Evolutionary conservation across 2,113 vertebrate genomes (phyloP).

Genomic region (Hydrochoerus hydrochaeris): DNA sequence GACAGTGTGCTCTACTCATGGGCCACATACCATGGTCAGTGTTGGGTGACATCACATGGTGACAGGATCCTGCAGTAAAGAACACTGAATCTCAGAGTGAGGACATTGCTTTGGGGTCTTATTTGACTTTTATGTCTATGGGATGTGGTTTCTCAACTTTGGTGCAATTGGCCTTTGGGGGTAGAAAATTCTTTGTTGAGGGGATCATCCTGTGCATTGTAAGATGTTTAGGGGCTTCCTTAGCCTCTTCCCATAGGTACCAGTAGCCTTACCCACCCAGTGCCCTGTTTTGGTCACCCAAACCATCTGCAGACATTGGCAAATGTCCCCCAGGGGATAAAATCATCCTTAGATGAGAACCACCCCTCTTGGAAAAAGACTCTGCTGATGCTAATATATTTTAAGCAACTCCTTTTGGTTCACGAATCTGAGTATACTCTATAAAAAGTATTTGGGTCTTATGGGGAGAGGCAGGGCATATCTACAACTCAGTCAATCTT

Average conservation of each 20-base stretch:
- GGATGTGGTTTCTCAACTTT: not conserved
- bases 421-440: not conserved
- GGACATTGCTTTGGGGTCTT: not conserved
- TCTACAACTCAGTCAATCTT: not conserved
- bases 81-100: not conserved
- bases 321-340: not conserved
- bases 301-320: not conserved
- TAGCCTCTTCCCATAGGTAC: not conserved
- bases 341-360: not conserved
- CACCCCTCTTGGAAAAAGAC: not conserved
- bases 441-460: not conserved
- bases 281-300: not conserved
- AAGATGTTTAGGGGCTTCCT: not conserved
- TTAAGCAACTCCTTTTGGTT: not conserved
- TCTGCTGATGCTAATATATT: not conserved
- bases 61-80: not conserved
- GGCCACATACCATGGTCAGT: not conserved
- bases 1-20: not conserved
- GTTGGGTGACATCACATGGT: not conserved
- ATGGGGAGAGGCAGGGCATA: not conserved
- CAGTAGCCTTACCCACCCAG: not conserved
- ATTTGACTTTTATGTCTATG: not conserved
- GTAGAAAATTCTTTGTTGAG: not conserved
- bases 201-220: not conserved
- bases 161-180: not conserved